Percentiles rank a stretch among this genome's conserved stretches.
Conservation (phyloP, 2,888 invertebrate genomes). For the Agrilus cyanescens region DNA sequence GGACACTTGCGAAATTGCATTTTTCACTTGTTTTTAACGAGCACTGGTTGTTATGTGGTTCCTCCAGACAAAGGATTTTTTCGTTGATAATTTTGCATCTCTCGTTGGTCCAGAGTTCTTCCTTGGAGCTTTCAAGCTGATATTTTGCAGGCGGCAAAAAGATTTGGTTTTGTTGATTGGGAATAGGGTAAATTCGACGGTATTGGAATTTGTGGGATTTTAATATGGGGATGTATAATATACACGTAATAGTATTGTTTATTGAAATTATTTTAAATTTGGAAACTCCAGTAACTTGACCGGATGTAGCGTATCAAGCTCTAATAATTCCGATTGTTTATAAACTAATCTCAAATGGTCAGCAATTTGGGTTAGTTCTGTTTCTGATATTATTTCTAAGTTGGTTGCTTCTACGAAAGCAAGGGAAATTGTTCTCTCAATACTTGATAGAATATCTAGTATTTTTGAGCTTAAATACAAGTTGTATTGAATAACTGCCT, state of each 20-base stretch:
- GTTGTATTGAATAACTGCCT: slow-evolving; percentile 7
- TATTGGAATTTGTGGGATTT: slow-evolving; percentile 5
- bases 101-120: slow-evolving; percentile 9
- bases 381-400: slow-evolving; percentile 10
- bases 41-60: neutral
- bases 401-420: slow-evolving; percentile 9
- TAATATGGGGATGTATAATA: slow-evolving; percentile 12
- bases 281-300: slow-evolving; percentile 10
- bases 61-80: slow-evolving; percentile 2
- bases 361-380: slow-evolving; percentile 9
- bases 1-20: neutral
- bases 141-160: slow-evolving; percentile 9
- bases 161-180: slow-evolving; percentile 3
- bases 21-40: neutral
- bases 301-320: slow-evolving; percentile 7
- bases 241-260: slow-evolving; percentile 8
- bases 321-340: slow-evolving; percentile 8
- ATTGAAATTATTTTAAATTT: slow-evolving; percentile 6
- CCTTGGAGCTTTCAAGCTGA: slow-evolving; percentile 2
- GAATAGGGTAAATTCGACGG: slow-evolving; percentile 8
- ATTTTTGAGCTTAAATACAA: slow-evolving; percentile 7
- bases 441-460: slow-evolving; percentile 5
- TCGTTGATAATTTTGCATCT: slow-evolving; percentile 4
- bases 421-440: slow-evolving; percentile 11
- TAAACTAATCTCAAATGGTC: slow-evolving; percentile 10